phyloP scores from a whole-genome alignment of 2,888 invertebrate species.

The Dryocosmus kuriphilus region DNA sequence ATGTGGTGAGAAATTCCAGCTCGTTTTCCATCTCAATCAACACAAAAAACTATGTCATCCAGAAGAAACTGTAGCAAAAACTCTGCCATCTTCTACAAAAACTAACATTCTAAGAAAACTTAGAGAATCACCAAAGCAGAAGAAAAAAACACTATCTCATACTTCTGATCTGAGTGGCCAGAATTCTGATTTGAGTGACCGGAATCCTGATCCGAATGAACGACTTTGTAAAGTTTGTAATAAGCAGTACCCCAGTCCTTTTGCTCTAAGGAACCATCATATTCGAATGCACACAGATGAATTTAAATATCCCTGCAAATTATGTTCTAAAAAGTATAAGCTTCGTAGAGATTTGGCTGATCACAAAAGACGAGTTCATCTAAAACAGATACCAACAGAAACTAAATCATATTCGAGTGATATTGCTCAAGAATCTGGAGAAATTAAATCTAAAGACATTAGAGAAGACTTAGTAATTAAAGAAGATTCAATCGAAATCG shows the following conservation, averaged over 20 bases:
- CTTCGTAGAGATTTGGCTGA: not conserved
- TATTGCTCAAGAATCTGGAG: not conserved
- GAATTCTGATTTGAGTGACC: too few species aligned
- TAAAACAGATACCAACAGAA: not conserved
- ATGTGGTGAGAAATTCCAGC: constrained; percentile 66
- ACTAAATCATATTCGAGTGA: not conserved
- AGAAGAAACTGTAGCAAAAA: too few species aligned
- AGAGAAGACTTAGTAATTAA: too few species aligned
- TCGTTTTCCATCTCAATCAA: constrained; percentile 66
- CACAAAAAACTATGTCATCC: constrained; percentile 61
- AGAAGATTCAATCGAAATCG: not conserved
- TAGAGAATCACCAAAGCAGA: too few species aligned
- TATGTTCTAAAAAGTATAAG: not conserved
- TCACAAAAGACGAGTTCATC: not conserved
- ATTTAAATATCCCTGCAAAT: not conserved
- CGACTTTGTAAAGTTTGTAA: constrained; percentile 4
- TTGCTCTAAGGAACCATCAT: not conserved
- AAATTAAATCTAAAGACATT: not conserved
- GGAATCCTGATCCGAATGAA: too few species aligned
- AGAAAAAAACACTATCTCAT: too few species aligned
- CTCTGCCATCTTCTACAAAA: too few species aligned
- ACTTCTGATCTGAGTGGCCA: too few species aligned
- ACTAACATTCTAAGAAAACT: too few species aligned
- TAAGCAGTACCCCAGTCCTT: not conserved
- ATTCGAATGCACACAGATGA: not conserved